Conservation (phyloP, 2,888 invertebrate genomes). For the Ethmia dodecea region DNA sequence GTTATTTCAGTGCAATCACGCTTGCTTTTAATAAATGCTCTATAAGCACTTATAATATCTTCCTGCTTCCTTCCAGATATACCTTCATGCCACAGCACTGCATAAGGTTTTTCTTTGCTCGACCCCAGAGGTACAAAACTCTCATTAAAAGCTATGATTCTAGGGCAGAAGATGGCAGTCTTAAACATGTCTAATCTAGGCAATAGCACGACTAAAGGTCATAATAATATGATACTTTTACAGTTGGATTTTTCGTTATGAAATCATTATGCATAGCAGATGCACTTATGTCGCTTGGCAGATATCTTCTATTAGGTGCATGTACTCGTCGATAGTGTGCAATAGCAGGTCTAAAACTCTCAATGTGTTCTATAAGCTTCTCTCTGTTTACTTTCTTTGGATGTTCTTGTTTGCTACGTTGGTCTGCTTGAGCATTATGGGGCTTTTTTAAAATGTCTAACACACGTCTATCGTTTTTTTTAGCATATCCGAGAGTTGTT, state of each 20-base stretch:
- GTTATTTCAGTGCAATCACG: slow-evolving; percentile 4
- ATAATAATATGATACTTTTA: slow-evolving; percentile 14
- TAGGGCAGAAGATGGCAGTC: slow-evolving; percentile 17
- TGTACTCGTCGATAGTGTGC: slow-evolving; percentile 14
- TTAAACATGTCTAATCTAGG: slow-evolving; percentile 19
- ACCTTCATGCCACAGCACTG: slow-evolving; percentile 13
- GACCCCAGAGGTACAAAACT: slow-evolving; percentile 17
- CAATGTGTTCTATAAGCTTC: slow-evolving; percentile 7
- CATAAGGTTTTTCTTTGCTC: slow-evolving; percentile 6
- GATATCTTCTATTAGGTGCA: slow-evolving; percentile 13
- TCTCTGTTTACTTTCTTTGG: slow-evolving; percentile 6
- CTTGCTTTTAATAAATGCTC: slow-evolving; percentile 7
- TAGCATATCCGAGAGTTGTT: slow-evolving; percentile 13
- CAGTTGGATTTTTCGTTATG: slow-evolving; percentile 9
- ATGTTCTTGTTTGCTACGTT: slow-evolving; percentile 2
- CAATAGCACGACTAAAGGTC: slow-evolving; percentile 19
- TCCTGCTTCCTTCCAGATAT: slow-evolving; percentile 11
- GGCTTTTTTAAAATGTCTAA: slow-evolving; percentile 4
- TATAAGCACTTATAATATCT: slow-evolving; percentile 8
- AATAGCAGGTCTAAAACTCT: slow-evolving; percentile 12
- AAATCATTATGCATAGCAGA: slow-evolving; percentile 13
- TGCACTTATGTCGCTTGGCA: slow-evolving; percentile 16
- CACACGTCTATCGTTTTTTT: slow-evolving; percentile 10
- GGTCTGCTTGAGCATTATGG: slow-evolving; percentile 1
- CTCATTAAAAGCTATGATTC: slow-evolving; percentile 19